phyloP scores from a whole-genome alignment of 2,797 vertebrate genomes.

The Stomatorhinus walkeri region DNA sequence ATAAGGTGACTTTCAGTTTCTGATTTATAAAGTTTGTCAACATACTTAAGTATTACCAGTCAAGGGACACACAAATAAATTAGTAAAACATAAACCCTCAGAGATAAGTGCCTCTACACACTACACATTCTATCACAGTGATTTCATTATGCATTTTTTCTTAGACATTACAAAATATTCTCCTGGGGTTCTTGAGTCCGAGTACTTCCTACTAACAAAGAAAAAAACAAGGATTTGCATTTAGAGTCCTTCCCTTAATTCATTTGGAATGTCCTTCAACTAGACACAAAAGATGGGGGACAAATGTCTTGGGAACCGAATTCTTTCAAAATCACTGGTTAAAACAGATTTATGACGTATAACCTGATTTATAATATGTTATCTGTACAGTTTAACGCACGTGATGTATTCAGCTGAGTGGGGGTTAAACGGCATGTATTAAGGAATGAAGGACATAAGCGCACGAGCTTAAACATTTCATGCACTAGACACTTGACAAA shows the following conservation, averaged over 20 bases:
- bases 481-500: background rate
- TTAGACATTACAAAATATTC: background rate
- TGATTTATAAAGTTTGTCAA: background rate
- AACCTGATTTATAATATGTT: background rate
- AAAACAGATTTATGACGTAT: background rate
- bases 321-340: background rate
- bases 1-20: background rate
- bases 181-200: background rate
- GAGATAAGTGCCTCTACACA: background rate
- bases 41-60: background rate
- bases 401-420: background rate
- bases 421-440: background rate
- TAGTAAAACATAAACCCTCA: background rate
- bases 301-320: no score
- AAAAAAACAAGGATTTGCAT: background rate
- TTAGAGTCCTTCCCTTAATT: background rate
- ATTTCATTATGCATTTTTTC: background rate
- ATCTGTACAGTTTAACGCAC: background rate
- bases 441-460: background rate
- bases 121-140: background rate
- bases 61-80: background rate
- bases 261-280: background rate
- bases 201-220: background rate
- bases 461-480: background rate
- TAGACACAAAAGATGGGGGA: background rate